Conservation (phyloP, 1,140 invertebrate species). For the Drosophila grimshawi region DNA sequence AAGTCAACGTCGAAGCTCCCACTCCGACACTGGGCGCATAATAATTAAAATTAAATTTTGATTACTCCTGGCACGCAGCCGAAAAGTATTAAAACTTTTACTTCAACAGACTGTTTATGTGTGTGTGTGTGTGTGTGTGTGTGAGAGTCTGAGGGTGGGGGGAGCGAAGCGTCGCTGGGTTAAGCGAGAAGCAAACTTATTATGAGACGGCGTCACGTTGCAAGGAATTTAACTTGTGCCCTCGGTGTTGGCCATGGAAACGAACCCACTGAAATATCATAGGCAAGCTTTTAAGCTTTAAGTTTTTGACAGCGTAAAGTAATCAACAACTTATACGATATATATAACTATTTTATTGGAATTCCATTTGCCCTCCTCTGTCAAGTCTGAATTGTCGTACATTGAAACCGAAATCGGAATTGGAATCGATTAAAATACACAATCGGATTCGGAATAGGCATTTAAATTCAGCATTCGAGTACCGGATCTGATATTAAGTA, state of each 20-base stretch:
- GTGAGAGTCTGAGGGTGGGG: too few relatives aligned
- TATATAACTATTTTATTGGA: neutral
- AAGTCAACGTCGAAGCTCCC: neutral
- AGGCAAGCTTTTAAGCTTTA: neutral
- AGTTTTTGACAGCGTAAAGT: neutral
- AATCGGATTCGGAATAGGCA: too few relatives aligned
- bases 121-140: neutral
- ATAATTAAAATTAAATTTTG: slow-evolving; percentile 34
- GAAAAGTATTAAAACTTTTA: slow-evolving; percentile 36
- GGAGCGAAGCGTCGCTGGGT: neutral
- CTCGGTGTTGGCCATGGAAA: neutral
- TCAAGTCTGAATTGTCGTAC: too few relatives aligned
- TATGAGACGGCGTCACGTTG: slow-evolving; percentile 2
- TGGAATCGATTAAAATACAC: too few relatives aligned
- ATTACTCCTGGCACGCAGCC: slow-evolving; percentile 28
- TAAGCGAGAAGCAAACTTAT: slow-evolving; percentile 6
- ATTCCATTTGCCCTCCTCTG: too few relatives aligned
- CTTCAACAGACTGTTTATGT: slow-evolving; percentile 1
- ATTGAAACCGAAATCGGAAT: too few relatives aligned
- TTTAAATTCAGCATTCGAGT: too few relatives aligned
- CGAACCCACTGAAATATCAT: neutral
- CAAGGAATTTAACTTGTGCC: neutral
- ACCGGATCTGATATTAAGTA: too few relatives aligned
- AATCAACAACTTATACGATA: neutral
- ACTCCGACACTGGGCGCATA: slow-evolving; percentile 3